Base-by-base conservation (phyloP, 2,888 invertebrate genomes). In the Nemurella pictetii region DNA sequence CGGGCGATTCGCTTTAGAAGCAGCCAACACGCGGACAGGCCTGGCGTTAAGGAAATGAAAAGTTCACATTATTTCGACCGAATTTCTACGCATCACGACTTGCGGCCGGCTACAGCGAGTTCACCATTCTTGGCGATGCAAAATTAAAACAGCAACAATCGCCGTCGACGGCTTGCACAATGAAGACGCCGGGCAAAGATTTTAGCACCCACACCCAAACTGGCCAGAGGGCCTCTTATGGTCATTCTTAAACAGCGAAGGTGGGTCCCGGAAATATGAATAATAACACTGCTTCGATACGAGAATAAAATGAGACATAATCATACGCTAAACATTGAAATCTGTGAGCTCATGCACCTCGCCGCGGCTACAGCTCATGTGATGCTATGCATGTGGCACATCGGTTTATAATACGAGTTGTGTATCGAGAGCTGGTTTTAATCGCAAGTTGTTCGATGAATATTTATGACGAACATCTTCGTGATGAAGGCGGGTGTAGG, bases 261-360 rank as follows among this genome's bases (percentile, higher is more conserved):
- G 80, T 35, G 80, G 80, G 80, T 27, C 80, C 80, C 80, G 35
- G 80, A 81, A 81, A 81, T 28, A 75, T 27, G 12, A 75, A 27
- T 5, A 75, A 75, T 75, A 75, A 27, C n/a, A 75, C 55, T 81
- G 15, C 35, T 35, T 81, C 80, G 80, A 81, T 32, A 81, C 26
- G 80, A 81, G 35, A 81, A 81, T 32, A 32, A 35, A 81, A 81
- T 81, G 80, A 81, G 80, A 81, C 80, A 81, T 81, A 81, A 81
- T 78, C 30, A 78, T 27, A 78, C 30, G 78, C 78, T 7, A 30
- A 78, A 30, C 30, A 29, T 78, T 78, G 26, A 26, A 25, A 26
- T 74, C 26, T 25, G 74, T 74, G 25, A 74, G 26, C 26, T 12
- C 15, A 74, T 26, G 4, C 74, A 20, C 4, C 74, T n/a, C n/a